These are phyloP conservation scores for Edolisoma coerulescens DNA, from an alignment of 2,113 vertebrate species.

Conservation along the genomic window DNA sequence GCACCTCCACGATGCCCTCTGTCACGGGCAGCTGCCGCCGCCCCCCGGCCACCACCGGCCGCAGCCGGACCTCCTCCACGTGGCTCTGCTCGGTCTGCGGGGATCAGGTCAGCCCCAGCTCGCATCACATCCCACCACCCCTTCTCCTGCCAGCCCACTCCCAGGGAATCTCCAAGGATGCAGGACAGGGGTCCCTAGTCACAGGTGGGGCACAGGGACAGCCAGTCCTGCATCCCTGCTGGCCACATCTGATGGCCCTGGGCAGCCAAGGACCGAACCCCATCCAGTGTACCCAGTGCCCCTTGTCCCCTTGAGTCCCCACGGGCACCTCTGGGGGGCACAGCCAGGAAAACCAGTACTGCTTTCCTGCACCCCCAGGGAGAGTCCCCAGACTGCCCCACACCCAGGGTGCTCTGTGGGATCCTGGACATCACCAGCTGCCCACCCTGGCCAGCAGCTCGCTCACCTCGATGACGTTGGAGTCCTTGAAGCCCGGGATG, in stretches of 20 bases:
- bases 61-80: slow-evolving; percentile 88
- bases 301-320: background rate
- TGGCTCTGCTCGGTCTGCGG: slow-evolving; percentile 80
- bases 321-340: rapidly evolving
- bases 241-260: background rate
- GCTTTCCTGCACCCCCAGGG: background rate
- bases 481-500: slow-evolving; percentile 86
- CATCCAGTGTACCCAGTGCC: background rate
- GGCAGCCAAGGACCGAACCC: background rate
- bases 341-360: background rate
- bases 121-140: rapidly evolving
- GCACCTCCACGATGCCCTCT: slow-evolving; percentile 91
- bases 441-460: background rate
- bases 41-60: slow-evolving; percentile 70
- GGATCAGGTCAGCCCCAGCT: background rate
- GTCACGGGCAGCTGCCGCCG: slow-evolving; percentile 78
- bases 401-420: background rate
- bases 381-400: background rate
- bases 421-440: background rate
- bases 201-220: background rate
- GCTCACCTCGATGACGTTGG: slow-evolving; percentile 91
- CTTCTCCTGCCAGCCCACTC: background rate
- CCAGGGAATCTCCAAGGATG: background rate
- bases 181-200: too few relatives aligned
- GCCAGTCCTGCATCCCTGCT: background rate